Conservation (phyloP, 2,888 invertebrate genomes). For the Netelia fuscicornis region DNA sequence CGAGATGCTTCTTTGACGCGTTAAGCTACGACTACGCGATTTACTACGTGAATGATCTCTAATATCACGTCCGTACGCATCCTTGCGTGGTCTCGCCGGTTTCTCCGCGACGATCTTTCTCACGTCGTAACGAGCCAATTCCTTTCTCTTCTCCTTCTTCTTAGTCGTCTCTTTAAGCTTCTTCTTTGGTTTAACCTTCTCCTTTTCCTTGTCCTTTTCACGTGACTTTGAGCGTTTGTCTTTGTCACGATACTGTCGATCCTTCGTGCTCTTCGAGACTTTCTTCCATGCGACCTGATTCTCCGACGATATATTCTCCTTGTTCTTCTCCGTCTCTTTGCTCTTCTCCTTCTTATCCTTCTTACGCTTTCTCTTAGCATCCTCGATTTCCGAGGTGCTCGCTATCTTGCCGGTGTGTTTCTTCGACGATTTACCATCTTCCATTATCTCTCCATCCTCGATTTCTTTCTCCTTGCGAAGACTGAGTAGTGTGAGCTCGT, state of each 20-base stretch:
- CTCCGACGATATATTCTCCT: constrained; percentile 85
- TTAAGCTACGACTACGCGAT: constrained; percentile 74
- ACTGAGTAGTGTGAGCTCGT: constrained; percentile 81
- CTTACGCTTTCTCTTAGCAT: constrained; percentile 83
- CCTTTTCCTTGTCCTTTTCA: constrained; percentile 82
- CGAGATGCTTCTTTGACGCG: constrained; percentile 77
- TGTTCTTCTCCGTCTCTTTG: constrained; percentile 85
- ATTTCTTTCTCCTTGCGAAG: constrained; percentile 84
- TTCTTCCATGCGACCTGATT: constrained; percentile 91
- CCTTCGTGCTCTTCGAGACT: constrained; percentile 91
- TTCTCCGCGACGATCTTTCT: constrained; percentile 91
- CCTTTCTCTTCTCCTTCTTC: constrained; percentile 89
- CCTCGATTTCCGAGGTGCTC: constrained; percentile 77
- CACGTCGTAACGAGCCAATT: constrained; percentile 93
- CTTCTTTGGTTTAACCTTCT: constrained; percentile 81
- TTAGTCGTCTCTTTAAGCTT: constrained; percentile 81
- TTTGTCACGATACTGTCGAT: constrained; percentile 91
- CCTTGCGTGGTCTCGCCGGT: constrained; percentile 88
- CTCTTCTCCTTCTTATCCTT: constrained; percentile 86
- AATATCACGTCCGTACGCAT: constrained; percentile 92
- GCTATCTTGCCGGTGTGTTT: constrained; percentile 78
- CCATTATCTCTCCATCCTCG: constrained; percentile 82
- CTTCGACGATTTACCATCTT: constrained; percentile 75
- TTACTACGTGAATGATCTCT: constrained; percentile 77
- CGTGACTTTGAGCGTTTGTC: constrained; percentile 80